Conservation (phyloP, 2,113 vertebrate genomes). For the Paratilapia polleni region DNA sequence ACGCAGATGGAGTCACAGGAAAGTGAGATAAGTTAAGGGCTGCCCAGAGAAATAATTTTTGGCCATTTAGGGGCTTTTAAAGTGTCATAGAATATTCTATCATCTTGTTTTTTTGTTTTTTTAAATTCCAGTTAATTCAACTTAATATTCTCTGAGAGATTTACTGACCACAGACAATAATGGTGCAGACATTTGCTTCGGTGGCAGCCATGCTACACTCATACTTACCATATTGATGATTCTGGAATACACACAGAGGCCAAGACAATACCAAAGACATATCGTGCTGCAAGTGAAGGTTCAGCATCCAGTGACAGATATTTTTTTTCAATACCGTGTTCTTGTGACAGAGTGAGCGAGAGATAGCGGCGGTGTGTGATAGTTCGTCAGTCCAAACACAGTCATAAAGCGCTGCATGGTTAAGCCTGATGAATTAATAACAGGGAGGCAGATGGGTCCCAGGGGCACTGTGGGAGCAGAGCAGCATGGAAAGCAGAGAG, state of each 20-base stretch:
- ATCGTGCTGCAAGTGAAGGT: constrained; percentile 32
- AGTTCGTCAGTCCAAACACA: constrained; percentile 82
- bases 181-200: background rate
- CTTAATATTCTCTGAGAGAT: constrained; percentile 27
- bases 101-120: background rate
- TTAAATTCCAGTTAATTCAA: constrained; percentile 7
- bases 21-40: constrained; percentile 22
- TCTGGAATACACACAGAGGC: background rate
- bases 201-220: background rate
- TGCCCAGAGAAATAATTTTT: constrained; percentile 29
- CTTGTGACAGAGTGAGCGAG: constrained; percentile 26
- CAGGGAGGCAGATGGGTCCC: constrained; percentile 84
- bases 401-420: constrained; percentile 83
- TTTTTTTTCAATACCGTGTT: constrained; percentile 61
- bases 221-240: background rate
- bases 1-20: constrained; percentile 20
- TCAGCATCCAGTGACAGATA: constrained; percentile 64
- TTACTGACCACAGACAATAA: constrained; percentile 4
- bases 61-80: constrained; percentile 2
- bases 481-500: constrained; percentile 69
- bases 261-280: constrained; percentile 6
- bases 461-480: constrained; percentile 79
- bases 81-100: constrained; percentile 1
- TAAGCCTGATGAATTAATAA: constrained; percentile 86
- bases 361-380: constrained; percentile 72